phyloP scores from a whole-genome alignment of 2,888 invertebrate genomes.

The Leptopilina myrica region DNA sequence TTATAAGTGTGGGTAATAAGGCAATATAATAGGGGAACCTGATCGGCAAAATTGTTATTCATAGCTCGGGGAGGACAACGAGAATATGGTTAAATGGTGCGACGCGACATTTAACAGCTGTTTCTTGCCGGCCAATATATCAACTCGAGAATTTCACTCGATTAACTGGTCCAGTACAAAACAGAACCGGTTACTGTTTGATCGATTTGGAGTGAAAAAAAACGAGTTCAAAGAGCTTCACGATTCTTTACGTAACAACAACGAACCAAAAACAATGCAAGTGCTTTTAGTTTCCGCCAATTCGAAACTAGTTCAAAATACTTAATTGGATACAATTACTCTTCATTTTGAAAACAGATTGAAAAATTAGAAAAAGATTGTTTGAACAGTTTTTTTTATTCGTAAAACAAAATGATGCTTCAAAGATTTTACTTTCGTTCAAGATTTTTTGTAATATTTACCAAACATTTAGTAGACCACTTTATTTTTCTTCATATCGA shows the following conservation, averaged over 20 bases:
- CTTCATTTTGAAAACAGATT: too few species aligned
- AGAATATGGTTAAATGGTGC: background rate
- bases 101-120: slow-evolving; percentile 3
- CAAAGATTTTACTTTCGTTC: too few species aligned
- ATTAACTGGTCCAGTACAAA: slow-evolving; percentile 8
- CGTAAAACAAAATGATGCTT: too few species aligned
- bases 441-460: too few species aligned
- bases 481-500: too few species aligned
- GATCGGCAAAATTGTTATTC: slow-evolving; percentile 14
- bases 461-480: too few species aligned
- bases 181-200: slow-evolving; percentile 14
- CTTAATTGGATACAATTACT: too few species aligned
- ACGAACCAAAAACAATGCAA: background rate
- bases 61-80: background rate
- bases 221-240: background rate
- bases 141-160: background rate
- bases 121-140: background rate
- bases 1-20: background rate
- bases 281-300: background rate
- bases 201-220: too few species aligned
- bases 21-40: background rate
- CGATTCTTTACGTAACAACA: slow-evolving; percentile 6
- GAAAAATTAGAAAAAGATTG: too few species aligned
- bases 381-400: too few species aligned
- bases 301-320: too few species aligned